These are phyloP conservation scores for Erynnis tages DNA, from an alignment of 2,888 invertebrate species.

Conservation along the genomic window DNA sequence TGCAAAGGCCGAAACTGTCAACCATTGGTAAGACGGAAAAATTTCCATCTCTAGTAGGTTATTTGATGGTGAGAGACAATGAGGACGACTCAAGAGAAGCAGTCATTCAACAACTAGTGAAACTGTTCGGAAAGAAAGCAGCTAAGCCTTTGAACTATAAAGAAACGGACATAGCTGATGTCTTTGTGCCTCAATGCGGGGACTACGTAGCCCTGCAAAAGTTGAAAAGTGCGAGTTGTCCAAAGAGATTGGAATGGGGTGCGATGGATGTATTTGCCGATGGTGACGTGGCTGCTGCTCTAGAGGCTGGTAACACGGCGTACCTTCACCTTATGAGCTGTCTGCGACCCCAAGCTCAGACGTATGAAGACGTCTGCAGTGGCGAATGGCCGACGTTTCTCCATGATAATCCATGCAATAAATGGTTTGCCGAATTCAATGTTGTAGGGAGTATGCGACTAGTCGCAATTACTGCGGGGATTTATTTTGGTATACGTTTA, in stretches of 20 bases:
- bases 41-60: slow-evolving; percentile 57
- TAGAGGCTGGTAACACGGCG: slow-evolving; percentile 68
- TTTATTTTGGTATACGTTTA: slow-evolving; percentile 27
- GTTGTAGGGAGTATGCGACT: slow-evolving; percentile 44
- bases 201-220: slow-evolving; percentile 58
- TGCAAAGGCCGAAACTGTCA: slow-evolving; percentile 59
- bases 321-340: slow-evolving; percentile 59
- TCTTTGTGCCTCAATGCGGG: slow-evolving; percentile 65
- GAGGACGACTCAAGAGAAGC: slow-evolving; percentile 44
- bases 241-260: slow-evolving; percentile 62
- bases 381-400: slow-evolving; percentile 47
- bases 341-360: slow-evolving; percentile 67
- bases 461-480: slow-evolving; percentile 41
- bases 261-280: slow-evolving; percentile 69
- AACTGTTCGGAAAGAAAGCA: slow-evolving; percentile 62
- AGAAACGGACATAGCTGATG: slow-evolving; percentile 55
- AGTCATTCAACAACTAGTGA: slow-evolving; percentile 61
- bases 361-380: slow-evolving; percentile 56
- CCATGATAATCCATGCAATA: slow-evolving; percentile 38
- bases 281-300: slow-evolving; percentile 64
- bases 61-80: slow-evolving; percentile 51
- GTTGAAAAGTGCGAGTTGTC: slow-evolving; percentile 40
- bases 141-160: slow-evolving; percentile 52
- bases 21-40: slow-evolving; percentile 50
- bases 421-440: slow-evolving; percentile 50